Evolutionary conservation across 2,113 vertebrate genomes (phyloP).

Genomic region (Sterrhoptilus dennistouni): DNA sequence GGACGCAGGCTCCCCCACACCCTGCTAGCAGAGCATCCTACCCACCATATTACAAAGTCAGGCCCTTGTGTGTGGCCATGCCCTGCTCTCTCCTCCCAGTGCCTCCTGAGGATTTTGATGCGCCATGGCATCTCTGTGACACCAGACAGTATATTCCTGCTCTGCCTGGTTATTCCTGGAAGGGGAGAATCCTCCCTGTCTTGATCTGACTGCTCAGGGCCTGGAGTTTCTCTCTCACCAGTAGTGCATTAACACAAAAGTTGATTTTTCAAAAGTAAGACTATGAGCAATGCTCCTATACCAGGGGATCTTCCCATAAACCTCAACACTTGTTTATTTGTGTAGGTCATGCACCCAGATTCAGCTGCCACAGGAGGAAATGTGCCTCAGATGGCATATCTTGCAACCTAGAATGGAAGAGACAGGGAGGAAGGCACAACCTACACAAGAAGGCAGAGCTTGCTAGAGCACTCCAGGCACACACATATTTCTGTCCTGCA

Average conservation of each 20-base stretch:
- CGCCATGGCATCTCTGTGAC: accelerated
- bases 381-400: accelerated
- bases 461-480: neutral
- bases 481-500: neutral
- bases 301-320: neutral
- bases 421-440: accelerated
- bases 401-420: neutral
- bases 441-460: accelerated
- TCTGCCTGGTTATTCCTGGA: neutral
- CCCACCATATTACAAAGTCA: neutral
- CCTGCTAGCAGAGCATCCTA: neutral
- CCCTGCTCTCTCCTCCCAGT: neutral
- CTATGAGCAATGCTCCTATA: neutral
- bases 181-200: neutral
- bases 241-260: neutral
- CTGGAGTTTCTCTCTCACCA: neutral
- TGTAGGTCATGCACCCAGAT: neutral
- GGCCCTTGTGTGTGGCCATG: neutral
- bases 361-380: neutral
- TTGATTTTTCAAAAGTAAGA: neutral
- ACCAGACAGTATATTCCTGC: neutral
- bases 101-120: neutral
- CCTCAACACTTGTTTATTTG: accelerated
- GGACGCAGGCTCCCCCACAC: neutral
- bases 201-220: neutral